These are phyloP conservation scores for Apamea monoglypha DNA, from an alignment of 2,888 invertebrate species.

Conservation along the genomic window DNA sequence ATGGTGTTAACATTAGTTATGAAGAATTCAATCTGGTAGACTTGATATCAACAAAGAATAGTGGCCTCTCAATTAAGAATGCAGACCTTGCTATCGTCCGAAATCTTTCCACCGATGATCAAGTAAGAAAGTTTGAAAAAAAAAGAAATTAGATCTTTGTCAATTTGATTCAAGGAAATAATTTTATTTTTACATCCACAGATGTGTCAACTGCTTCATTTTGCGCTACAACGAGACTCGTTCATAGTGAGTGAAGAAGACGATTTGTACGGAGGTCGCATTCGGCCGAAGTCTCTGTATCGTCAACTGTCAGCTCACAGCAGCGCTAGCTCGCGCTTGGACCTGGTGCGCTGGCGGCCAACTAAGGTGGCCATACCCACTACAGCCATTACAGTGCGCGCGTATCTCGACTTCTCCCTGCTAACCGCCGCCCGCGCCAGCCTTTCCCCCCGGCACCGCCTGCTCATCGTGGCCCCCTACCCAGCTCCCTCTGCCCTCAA, in stretches of 20 bases:
- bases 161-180: not conserved
- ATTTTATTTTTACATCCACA: constrained; percentile 12
- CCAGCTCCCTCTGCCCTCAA: constrained; percentile 53
- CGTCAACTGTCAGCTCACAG: constrained; percentile 47
- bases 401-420: constrained; percentile 31
- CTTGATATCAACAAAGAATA: constrained; percentile 14
- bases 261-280: constrained; percentile 20
- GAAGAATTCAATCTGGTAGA: constrained; percentile 40
- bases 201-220: constrained; percentile 51
- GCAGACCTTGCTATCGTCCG: constrained; percentile 62
- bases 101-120: constrained; percentile 60
- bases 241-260: constrained; percentile 62
- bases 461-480: constrained; percentile 51
- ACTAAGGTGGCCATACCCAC: constrained; percentile 26
- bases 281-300: constrained; percentile 46
- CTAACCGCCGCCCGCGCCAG: constrained; percentile 38
- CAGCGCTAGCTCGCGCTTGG: constrained; percentile 31
- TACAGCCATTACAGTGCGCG: constrained; percentile 55
- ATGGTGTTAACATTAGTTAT: constrained; percentile 58
- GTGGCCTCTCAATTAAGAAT: constrained; percentile 32
- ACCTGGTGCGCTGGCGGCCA: constrained; percentile 60
- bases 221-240: constrained; percentile 40
- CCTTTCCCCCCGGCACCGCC: constrained; percentile 39
- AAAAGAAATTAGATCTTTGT: not conserved
- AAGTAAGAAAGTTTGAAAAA: constrained; percentile 48